Base-by-base conservation (phyloP, 2,888 invertebrate species). In the Lingula anatina region DNA sequence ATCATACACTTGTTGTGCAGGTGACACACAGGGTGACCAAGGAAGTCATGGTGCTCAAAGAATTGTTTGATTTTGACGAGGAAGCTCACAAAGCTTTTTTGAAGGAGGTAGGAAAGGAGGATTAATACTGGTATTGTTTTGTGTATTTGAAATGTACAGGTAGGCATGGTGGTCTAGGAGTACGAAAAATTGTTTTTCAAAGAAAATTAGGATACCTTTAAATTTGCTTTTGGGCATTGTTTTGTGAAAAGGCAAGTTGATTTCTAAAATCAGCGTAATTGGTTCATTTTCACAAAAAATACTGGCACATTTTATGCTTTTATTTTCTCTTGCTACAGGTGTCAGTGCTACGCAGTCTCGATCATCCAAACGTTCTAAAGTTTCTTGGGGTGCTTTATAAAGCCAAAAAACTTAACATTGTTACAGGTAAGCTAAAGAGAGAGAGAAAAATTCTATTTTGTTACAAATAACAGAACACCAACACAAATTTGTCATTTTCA, bases 21-120 rank as follows among this genome's bases (percentile, higher is more conserved):
- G 92, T 93, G 49, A 93, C 91, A 1, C 93, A 94, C 72, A 84
- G 88, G 46, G 86, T 87, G 61, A 92, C 92, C 0, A 86, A 86
- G 57, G 94, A 95, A 78, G 88, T 92, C 40, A 94, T 95, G 93
- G 94, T 95, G 61, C 83, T 95, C 38, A 95, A 95, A 70, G 93
- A 95, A 72, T 81, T 95, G 49, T 89, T 92, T 78, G 82, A 91
- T 48, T 89, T 94, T 23, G 94, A 95, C 70, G 94, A 93, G 71
- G 91, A 90, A 66, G 94, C 94, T 1, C 93, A 95, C 75, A 86
- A 87, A 65, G 92, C 90, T 79, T 95, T 95, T 73, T 81, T 95
- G 31, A 93, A 94, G 79, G 95, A 95, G 84, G 94, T 94, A 61
- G 63, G 57, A 41, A n/a, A n/a, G n/a, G n/a, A n/a, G n/a, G n/a